These are phyloP conservation scores for Caenorhabditis sinica DNA, from an alignment of 2,888 invertebrate genomes.

Conservation along the genomic window DNA sequence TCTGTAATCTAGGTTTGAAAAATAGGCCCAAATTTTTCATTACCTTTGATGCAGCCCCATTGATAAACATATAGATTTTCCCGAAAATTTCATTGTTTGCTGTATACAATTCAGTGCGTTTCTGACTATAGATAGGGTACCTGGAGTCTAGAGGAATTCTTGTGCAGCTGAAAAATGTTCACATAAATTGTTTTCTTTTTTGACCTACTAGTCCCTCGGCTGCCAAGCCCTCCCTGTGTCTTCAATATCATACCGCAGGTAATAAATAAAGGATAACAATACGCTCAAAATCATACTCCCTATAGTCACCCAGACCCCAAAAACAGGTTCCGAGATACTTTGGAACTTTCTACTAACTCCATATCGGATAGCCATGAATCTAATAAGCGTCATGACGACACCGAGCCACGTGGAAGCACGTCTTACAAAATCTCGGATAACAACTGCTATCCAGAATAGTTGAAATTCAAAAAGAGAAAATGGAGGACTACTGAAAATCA, in stretches of 20 bases:
- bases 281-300: background rate
- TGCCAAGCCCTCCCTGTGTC: background rate
- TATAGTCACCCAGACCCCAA: background rate
- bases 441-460: background rate
- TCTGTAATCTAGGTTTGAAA: background rate
- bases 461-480: background rate
- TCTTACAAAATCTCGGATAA: background rate
- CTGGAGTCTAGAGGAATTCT: background rate
- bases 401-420: background rate
- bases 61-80: background rate
- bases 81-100: background rate
- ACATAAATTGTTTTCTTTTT: background rate
- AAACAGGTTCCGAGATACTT: background rate
- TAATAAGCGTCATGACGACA: background rate
- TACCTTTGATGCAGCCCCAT: background rate
- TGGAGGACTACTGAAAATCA: background rate
- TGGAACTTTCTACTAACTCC: background rate
- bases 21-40: no score
- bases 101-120: background rate
- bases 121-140: background rate
- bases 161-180: constrained; percentile 7
- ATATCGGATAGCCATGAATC: background rate
- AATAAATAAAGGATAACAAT: background rate
- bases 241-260: background rate
- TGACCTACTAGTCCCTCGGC: background rate